Base-by-base conservation (phyloP, 2,797 vertebrate genomes). In the Botia kubotai region DNA sequence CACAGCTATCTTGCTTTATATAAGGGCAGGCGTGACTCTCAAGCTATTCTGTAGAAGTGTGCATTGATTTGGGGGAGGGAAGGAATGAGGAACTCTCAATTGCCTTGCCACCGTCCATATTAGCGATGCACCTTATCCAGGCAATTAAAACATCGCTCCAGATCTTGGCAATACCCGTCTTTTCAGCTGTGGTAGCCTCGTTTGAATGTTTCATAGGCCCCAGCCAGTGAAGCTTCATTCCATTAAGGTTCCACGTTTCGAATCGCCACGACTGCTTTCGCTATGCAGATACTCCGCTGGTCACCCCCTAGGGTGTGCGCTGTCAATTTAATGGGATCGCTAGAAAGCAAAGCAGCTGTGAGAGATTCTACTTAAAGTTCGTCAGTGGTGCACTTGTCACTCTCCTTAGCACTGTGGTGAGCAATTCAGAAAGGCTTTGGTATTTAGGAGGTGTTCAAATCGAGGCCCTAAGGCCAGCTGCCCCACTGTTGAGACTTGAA, bases 261-360 rank as follows among this genome's bases (percentile, higher is more conserved):
- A 83, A 69, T 58, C 36, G 36, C 14, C 12, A 55, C 23, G 12
- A 7, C 4, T 17, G 46, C 17, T 57, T 26, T n/a, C 7, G 50
- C 65, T 52, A 70, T 21, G 21, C n/a, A 29, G 16, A 70, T 19
- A 11, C 55, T 60, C 55, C 46, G 12, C 2, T 2, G 48, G 71
- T 17, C 58, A 48, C 73, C 89, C 93, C 94, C 91, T 91, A 90
- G 90, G 94, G 94, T 93, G 89, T 87, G 48, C 46, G 78, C 92
- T 90, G 89, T 95, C 94, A 94, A 62, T 95, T 94, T 93, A 93
- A 93, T 93, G 89, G 93, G 90, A 93, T 94, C 93, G 92, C 86
- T 89, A 90, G 82, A 86, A 90, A 92, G 87, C 81, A 85, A 93
- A 93, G 89, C 93, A 93, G 91, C 93, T 94, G 93, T 94, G 93